phyloP scores from a whole-genome alignment of 2,888 invertebrate genomes.

The Drosophila cognata region DNA sequence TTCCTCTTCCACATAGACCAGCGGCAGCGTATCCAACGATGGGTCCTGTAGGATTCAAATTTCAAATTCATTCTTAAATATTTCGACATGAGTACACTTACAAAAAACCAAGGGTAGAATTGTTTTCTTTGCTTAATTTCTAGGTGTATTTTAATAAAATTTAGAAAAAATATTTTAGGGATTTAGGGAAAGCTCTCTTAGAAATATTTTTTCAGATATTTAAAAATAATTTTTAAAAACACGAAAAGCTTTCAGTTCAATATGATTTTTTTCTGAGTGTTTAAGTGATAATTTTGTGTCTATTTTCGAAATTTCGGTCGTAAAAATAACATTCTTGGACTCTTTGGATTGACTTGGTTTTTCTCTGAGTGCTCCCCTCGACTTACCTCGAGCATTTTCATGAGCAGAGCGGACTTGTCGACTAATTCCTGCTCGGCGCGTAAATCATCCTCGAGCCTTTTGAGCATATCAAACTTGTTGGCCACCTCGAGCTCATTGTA shows the following conservation, averaged over 20 bases:
- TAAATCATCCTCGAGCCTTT: slow-evolving; percentile 82
- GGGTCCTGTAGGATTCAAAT: slow-evolving; percentile 75
- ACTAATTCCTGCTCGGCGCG: slow-evolving; percentile 84
- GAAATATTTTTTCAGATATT: not conserved
- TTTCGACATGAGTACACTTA: not conserved
- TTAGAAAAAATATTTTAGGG: not conserved
- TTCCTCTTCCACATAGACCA: slow-evolving; percentile 84
- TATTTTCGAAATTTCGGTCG: not conserved
- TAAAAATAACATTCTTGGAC: not conserved
- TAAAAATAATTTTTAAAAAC: not conserved
- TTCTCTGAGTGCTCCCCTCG: not conserved
- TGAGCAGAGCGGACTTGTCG: slow-evolving; percentile 83
- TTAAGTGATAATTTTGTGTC: not conserved
- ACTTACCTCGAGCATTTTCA: slow-evolving; percentile 84
- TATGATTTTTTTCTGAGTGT: not conserved
- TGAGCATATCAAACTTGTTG: slow-evolving; percentile 81
- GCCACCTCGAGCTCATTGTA: slow-evolving; percentile 81
- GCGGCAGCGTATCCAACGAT: slow-evolving; percentile 82
- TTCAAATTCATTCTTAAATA: not conserved
- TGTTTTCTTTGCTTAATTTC: not conserved
- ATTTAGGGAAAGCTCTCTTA: not conserved
- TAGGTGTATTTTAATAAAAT: not conserved
- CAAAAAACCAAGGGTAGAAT: not conserved
- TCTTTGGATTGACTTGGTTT: not conserved
- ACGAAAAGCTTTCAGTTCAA: not conserved